A percentile compares a stretch with the other conserved stretches of the same genome.
Conservation (phyloP, 1,140 invertebrate species). For the Heterodera carotae region DNA sequence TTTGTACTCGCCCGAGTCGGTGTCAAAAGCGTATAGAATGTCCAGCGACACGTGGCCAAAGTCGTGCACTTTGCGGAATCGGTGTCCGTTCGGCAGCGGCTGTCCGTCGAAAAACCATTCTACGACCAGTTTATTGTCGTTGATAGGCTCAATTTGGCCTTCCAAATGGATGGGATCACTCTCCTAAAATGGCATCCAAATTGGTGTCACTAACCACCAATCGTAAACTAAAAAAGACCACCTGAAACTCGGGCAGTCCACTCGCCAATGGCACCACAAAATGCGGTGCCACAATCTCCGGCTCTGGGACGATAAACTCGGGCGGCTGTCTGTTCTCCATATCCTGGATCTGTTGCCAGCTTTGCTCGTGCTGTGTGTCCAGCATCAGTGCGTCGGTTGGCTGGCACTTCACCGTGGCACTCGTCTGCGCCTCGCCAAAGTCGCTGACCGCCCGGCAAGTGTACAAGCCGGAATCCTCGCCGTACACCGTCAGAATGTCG, state of each 20-base stretch:
- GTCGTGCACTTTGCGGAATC: slow-evolving; percentile 86
- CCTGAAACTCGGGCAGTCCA: slow-evolving; percentile 46
- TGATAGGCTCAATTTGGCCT: slow-evolving; percentile 89
- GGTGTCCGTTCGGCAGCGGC: slow-evolving; percentile 80
- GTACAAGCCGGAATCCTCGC: slow-evolving; percentile 88
- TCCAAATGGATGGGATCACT: slow-evolving; percentile 90
- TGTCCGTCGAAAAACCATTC: slow-evolving; percentile 91
- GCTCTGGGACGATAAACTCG: slow-evolving; percentile 64
- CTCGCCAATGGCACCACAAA: slow-evolving; percentile 71
- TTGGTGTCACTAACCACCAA: too few species aligned
- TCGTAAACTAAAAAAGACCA: too few species aligned
- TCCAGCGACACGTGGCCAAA: slow-evolving; percentile 81
- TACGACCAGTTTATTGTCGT: slow-evolving; percentile 85
- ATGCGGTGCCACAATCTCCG: slow-evolving; percentile 72
- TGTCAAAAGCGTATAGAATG: slow-evolving; percentile 80
- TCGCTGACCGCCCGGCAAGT: slow-evolving; percentile 88
- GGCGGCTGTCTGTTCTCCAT: slow-evolving; percentile 80
- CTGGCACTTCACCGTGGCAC: slow-evolving; percentile 79
- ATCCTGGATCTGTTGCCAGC: slow-evolving; percentile 83
- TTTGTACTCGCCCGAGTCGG: slow-evolving; percentile 83
- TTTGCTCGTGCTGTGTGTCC: slow-evolving; percentile 81
- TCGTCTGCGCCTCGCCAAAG: slow-evolving; percentile 87
- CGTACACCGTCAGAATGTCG: slow-evolving; percentile 90
- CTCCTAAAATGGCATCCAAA: slow-evolving; percentile 69
- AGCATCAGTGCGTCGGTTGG: slow-evolving; percentile 80